These are phyloP conservation scores for Pao palembangensis DNA, from an alignment of 2,113 vertebrate genomes.

Conservation along the genomic window DNA sequence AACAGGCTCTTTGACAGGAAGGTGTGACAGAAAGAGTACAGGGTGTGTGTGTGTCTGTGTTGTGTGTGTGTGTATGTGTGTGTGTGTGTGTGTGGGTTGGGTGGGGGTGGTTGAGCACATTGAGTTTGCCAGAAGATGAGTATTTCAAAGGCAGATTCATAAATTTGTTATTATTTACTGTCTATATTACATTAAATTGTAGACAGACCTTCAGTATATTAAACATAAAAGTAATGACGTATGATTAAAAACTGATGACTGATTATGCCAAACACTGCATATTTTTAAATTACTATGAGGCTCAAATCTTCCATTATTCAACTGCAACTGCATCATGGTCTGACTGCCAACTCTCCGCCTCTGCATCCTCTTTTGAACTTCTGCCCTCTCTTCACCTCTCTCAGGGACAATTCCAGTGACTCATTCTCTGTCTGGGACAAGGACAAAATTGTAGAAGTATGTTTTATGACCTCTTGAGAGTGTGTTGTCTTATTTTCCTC, in stretches of 20 bases:
- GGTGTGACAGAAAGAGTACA: constrained; percentile 40
- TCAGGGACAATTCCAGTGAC: constrained; percentile 39
- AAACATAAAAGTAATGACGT: too few species aligned
- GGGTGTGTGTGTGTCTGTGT: constrained; percentile 7
- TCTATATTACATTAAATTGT: neutral
- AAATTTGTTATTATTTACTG: neutral
- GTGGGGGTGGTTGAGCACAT: too few species aligned
- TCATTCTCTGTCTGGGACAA: constrained; percentile 41
- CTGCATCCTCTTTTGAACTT: constrained; percentile 28
- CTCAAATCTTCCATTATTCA: constrained; percentile 1
- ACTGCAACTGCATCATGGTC: constrained; percentile 3
- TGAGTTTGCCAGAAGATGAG: constrained; percentile 10
- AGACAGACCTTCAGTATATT: neutral
- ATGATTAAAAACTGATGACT: too few species aligned
- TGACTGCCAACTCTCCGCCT: neutral
- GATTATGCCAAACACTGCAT: too few species aligned
- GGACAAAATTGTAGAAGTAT: constrained; percentile 17
- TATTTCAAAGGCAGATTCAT: neutral
- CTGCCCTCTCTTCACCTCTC: constrained; percentile 9
- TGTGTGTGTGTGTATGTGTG: neutral
- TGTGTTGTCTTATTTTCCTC: constrained; percentile 40
- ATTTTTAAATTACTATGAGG: too few species aligned
- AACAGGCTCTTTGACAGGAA: constrained; percentile 44
- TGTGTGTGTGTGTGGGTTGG: neutral
- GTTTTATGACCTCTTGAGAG: constrained; percentile 32